Base-by-base conservation (phyloP, 2,888 invertebrate species). In the Oscheius myriophilus region DNA sequence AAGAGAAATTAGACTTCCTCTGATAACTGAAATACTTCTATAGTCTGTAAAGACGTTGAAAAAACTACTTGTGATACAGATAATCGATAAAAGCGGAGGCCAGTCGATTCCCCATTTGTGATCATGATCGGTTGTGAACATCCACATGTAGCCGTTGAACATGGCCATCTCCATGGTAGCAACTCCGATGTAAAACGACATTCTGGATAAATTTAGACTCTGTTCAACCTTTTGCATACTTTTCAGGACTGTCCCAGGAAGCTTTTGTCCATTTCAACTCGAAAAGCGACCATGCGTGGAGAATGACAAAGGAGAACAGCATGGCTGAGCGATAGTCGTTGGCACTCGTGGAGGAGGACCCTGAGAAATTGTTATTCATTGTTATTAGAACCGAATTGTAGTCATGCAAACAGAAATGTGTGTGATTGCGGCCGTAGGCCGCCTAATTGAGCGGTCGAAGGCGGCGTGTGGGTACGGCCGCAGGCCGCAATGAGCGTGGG, bases 141-240 rank as follows among this genome's bases (percentile, higher is more conserved):
- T 72, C 73, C 73, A 76, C 73, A 79, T 74, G 55, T 79, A 79
- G 11, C 73, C 76, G 59, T 81, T 81, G 7, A 81, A 39, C 69
- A 79, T 71, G n/a, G 76, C 79, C 9, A 53, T 76, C 52, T 81
- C 76, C 68, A 81, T 64, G 0, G 79, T 78, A n/a, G 80, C 77
- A 1, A 77, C 66, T 0, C 64, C 72, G 52, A 81, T 79, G 71
- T 81, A 79, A 43, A 76, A 33, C 39, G 70, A 65, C 42, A 80
- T 39, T 59, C 78, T 75, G 63, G 61, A 63, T 23, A 33, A 49
- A n/a, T 49, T 9, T 11, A 18, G 2, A 4, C 4, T 6, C 9
- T 6, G 21, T 6, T 6, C 49, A 6, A 6, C 2, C 49, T 18
- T 49, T 49, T 21, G 3, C 59, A 6, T 2, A 62, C 62, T 51